Percentiles rank a stretch among this genome's conserved stretches.
Evolutionary conservation across 2,113 vertebrate genomes (phyloP).

Genomic region (Indri indri): DNA sequence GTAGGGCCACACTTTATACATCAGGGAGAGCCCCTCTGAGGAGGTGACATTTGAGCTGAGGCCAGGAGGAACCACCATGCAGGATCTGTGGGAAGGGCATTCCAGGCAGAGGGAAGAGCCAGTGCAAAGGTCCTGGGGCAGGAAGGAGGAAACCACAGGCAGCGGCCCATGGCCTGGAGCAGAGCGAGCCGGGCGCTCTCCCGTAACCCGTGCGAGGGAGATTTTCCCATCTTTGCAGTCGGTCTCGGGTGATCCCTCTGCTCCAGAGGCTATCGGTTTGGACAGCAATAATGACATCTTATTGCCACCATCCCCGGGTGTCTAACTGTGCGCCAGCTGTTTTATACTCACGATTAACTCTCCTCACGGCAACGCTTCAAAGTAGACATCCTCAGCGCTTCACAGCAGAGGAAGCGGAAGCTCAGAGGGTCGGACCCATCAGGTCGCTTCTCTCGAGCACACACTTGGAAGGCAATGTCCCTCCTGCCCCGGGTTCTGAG

Average conservation of each 20-base stretch:
- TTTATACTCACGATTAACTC: neutral
- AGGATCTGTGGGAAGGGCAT: neutral
- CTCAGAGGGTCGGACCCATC: neutral
- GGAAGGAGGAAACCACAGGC: neutral
- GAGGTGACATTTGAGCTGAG: neutral
- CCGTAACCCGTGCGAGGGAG: accelerated
- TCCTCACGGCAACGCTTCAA: neutral
- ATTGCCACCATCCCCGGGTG: neutral
- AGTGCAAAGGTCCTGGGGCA: neutral
- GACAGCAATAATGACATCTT: neutral
- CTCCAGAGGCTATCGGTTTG: neutral
- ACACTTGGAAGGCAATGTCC: no score
- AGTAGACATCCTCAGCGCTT: neutral
- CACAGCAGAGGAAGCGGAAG: neutral
- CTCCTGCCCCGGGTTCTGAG: neutral
- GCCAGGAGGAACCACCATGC: neutral
- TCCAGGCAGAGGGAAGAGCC: neutral
- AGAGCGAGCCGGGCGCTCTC: neutral
- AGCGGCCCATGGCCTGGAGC: neutral
- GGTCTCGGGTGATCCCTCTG: neutral
- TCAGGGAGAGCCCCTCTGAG: neutral
- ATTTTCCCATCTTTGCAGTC: neutral
- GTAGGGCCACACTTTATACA: neutral
- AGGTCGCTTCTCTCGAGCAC: neutral
- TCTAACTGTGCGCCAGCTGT: neutral